A percentile compares a stretch with the other conserved stretches of the same genome.
Evolutionary conservation across 2,113 vertebrate genomes (phyloP).

Genomic region (Myiozetetes cayanensis): DNA sequence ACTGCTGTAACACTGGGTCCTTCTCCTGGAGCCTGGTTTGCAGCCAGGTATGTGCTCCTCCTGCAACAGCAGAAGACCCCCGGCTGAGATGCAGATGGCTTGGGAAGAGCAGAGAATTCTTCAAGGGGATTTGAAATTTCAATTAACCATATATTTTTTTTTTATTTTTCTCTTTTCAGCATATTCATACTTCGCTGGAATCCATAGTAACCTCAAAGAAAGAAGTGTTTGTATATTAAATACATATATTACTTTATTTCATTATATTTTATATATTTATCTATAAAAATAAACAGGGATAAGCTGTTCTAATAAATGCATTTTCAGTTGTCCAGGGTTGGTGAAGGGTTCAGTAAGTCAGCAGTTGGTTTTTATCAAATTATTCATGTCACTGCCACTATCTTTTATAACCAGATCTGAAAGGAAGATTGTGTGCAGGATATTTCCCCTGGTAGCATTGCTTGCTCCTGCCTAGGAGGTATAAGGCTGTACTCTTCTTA

Average conservation of each 20-base stretch:
- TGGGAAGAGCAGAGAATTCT: not conserved
- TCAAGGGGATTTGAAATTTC: not conserved
- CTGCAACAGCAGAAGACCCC: not conserved
- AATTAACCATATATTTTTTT: not conserved
- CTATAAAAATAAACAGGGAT: not conserved
- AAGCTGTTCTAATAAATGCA: not conserved
- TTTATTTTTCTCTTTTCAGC: not conserved
- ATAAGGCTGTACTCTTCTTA: not conserved
- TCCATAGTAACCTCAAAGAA: not conserved
- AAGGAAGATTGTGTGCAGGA: not conserved
- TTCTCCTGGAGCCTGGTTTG: not conserved
- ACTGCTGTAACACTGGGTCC: not conserved
- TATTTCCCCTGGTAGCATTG: not conserved
- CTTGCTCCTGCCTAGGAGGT: not conserved
- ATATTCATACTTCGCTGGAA: not conserved
- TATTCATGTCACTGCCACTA: not conserved
- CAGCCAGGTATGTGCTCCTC: not conserved
- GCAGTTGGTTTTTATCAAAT: not conserved
- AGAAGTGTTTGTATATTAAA: not conserved
- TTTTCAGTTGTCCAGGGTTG: not conserved
- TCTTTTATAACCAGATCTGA: not conserved
- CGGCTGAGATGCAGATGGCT: not conserved
- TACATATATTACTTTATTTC: not conserved
- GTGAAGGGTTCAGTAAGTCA: not conserved
- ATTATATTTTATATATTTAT: not conserved